These are phyloP conservation scores for Gasterosteus aculeatus DNA, from an alignment of 2,113 vertebrate genomes.

Conservation along the genomic window DNA sequence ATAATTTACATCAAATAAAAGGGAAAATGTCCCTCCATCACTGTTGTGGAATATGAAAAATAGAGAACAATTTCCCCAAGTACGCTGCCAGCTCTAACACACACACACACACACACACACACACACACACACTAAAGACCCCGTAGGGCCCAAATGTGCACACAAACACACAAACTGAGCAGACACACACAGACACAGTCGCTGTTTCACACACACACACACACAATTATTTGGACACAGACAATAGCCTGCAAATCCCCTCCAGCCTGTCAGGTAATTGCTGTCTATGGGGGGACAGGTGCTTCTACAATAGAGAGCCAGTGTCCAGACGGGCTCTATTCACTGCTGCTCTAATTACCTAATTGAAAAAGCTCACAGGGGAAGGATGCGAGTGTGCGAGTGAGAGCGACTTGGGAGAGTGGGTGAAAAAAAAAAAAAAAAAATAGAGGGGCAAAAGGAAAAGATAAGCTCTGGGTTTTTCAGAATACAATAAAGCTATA, in stretches of 20 bases:
- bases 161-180: constrained; percentile 38
- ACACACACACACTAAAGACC: constrained; percentile 24
- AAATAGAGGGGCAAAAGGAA: constrained; percentile 30
- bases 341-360: constrained; percentile 78
- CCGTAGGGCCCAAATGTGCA: background rate
- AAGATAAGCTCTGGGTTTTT: constrained; percentile 53
- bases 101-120: constrained; percentile 11
- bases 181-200: constrained; percentile 9
- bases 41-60: constrained; percentile 17
- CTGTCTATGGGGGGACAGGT: constrained; percentile 77
- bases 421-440: constrained; percentile 29
- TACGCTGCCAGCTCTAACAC: background rate
- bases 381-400: constrained; percentile 16
- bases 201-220: constrained; percentile 15
- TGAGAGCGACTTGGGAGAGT: constrained; percentile 11
- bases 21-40: constrained; percentile 18
- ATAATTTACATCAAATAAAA: constrained; percentile 24
- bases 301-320: constrained; percentile 73
- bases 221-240: constrained; percentile 39
- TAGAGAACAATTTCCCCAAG: constrained; percentile 1
- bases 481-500: constrained; percentile 35
- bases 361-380: constrained; percentile 79
- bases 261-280: constrained; percentile 79
- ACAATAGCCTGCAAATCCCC: constrained; percentile 71
- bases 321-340: constrained; percentile 74